Evolutionary conservation across 2,888 invertebrate genomes (phyloP).

Genomic region (Axea sp.): DNA sequence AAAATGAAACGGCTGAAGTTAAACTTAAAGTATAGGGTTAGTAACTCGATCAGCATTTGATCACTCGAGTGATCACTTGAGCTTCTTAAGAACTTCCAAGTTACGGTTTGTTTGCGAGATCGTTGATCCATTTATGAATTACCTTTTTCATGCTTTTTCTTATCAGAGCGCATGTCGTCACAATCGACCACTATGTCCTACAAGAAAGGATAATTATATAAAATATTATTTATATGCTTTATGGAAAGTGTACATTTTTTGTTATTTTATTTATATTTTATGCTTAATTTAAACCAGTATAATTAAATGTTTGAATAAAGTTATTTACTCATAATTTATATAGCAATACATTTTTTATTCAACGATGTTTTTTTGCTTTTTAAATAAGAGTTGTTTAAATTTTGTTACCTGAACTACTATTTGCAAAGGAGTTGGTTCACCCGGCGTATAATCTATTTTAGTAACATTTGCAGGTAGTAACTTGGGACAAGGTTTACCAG

Average conservation of each 20-base stretch:
- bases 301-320: too few relatives aligned
- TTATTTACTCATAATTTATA: too few relatives aligned
- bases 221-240: too few relatives aligned
- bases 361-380: too few relatives aligned
- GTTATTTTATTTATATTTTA: too few relatives aligned
- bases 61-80: conserved; percentile 22
- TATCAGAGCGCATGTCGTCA: conserved; percentile 39
- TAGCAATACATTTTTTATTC: too few relatives aligned
- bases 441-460: conserved; percentile 73
- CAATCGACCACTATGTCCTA: conserved; percentile 65
- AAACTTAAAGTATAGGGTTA: conserved; percentile 27
- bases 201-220: too few relatives aligned
- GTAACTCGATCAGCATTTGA: conserved; percentile 3
- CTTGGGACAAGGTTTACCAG: conserved; percentile 77
- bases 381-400: too few relatives aligned
- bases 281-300: too few relatives aligned
- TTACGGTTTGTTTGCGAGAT: conserved; percentile 4
- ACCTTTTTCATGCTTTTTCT: conserved; percentile 27
- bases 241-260: too few relatives aligned
- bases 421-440: conserved; percentile 77
- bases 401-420: conserved; percentile 77
- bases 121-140: neutral
- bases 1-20: conserved; percentile 11
- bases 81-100: conserved; percentile 28
- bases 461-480: conserved; percentile 73